These are phyloP conservation scores for Andricus quercusramuli DNA, from an alignment of 2,888 invertebrate genomes.

Conservation along the genomic window DNA sequence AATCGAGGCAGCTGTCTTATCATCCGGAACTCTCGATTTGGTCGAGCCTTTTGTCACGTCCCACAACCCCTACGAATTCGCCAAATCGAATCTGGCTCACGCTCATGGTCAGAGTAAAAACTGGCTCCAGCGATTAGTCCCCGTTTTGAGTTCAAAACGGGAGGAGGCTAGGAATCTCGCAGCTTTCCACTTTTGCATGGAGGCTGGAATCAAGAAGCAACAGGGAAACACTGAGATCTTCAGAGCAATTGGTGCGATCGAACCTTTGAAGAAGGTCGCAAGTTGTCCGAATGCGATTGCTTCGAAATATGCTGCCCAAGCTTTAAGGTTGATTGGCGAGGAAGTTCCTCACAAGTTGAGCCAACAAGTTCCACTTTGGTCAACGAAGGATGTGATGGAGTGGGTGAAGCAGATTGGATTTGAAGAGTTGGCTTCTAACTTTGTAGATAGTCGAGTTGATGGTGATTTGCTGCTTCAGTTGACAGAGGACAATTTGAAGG, in stretches of 20 bases:
- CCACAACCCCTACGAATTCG: conserved; percentile 97
- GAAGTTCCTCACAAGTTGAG: conserved; percentile 98
- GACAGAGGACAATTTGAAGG: conserved; percentile 93
- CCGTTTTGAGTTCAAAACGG: conserved; percentile 95
- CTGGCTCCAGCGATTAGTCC: conserved; percentile 95
- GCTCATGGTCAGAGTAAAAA: conserved; percentile 97
- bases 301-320: conserved; percentile 97
- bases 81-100: conserved; percentile 93
- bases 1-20: conserved; percentile 96
- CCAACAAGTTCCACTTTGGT: conserved; percentile 99
- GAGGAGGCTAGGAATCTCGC: conserved; percentile 98
- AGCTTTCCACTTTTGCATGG: conserved; percentile 99
- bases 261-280: conserved; percentile 96
- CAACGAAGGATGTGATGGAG: conserved; percentile 96
- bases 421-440: conserved; percentile 89
- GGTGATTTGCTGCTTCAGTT: conserved; percentile 96
- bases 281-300: conserved; percentile 99
- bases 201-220: conserved; percentile 97
- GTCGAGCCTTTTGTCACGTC: conserved; percentile 98
- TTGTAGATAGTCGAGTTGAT: conserved; percentile 95
- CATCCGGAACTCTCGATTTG: conserved; percentile 97
- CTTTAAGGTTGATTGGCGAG: conserved; percentile 94
- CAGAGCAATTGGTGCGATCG: conserved; percentile 95
- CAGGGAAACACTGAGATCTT: conserved; percentile 95
- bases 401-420: conserved; percentile 99